These are phyloP conservation scores for Microplitis deprimator DNA, from an alignment of 2,888 invertebrate genomes.

Conservation along the genomic window DNA sequence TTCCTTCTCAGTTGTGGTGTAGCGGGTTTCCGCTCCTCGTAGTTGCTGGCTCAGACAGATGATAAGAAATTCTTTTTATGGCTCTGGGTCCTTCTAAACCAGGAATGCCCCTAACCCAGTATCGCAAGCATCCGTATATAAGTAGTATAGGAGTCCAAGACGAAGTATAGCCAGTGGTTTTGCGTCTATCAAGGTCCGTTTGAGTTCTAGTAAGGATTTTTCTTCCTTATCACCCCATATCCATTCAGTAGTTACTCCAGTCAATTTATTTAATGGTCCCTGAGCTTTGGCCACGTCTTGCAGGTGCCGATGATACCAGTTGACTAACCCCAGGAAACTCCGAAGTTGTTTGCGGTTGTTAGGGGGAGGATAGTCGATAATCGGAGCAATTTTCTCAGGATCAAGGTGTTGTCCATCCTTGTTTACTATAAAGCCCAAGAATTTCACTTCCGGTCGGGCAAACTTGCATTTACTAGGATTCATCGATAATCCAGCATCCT, in stretches of 20 bases:
- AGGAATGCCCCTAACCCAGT: slow-evolving; percentile 47
- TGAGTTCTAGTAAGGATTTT: not conserved
- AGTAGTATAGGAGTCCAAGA: slow-evolving; percentile 34
- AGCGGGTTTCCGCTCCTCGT: not conserved
- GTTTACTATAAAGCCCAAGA: slow-evolving; percentile 39
- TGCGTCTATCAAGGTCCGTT: not conserved
- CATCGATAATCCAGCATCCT: slow-evolving; percentile 35
- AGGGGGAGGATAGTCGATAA: not conserved
- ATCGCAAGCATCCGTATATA: slow-evolving; percentile 46
- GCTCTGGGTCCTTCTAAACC: slow-evolving; percentile 38
- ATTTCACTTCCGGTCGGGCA: slow-evolving; percentile 43
- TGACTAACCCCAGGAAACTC: not conserved
- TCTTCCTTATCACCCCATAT: not conserved
- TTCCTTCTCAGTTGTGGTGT: not conserved
- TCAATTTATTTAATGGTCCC: not conserved
- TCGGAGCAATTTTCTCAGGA: not conserved
- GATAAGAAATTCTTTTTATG: slow-evolving; percentile 2
- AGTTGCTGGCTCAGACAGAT: not conserved
- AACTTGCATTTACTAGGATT: slow-evolving; percentile 47
- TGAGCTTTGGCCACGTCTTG: not conserved
- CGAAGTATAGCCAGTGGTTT: slow-evolving; percentile 29
- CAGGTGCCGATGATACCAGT: not conserved
- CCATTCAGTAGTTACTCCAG: not conserved
- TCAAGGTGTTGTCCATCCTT: not conserved
- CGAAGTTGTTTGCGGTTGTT: not conserved